A percentile compares a stretch with the other conserved stretches of the same genome.
Evolutionary conservation across 2,113 vertebrate genomes (phyloP).

Genomic region (Caloenas nicobarica): DNA sequence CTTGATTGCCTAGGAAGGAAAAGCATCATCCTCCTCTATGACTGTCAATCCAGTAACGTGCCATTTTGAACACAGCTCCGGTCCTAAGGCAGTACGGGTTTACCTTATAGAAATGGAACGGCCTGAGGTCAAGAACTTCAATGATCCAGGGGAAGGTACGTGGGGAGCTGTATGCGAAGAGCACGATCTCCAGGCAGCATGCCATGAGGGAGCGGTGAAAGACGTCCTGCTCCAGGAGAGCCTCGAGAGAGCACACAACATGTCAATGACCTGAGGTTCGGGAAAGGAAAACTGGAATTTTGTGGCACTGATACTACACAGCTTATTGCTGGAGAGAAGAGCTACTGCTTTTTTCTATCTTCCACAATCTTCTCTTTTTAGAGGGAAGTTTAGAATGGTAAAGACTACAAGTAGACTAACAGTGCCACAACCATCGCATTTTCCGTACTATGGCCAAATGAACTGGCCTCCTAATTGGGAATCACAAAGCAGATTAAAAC

Average conservation of each 20-base stretch:
- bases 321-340: background rate
- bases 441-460: background rate
- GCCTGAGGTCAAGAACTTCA: slow-evolving; percentile 81
- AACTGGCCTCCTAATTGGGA: background rate
- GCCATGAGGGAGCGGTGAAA: slow-evolving; percentile 93
- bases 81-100: background rate
- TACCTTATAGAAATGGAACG: slow-evolving; percentile 98
- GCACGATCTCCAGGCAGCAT: slow-evolving; percentile 93
- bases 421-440: background rate
- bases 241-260: slow-evolving; percentile 68
- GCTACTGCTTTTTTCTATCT: background rate
- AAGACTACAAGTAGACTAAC: background rate
- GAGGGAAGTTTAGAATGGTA: background rate
- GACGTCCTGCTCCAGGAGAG: slow-evolving; percentile 91
- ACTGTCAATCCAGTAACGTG: accelerated
- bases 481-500: background rate
- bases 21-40: background rate
- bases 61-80: background rate
- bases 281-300: background rate
- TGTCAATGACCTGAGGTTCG: accelerated
- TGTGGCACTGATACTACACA: background rate
- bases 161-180: slow-evolving; percentile 94
- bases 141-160: slow-evolving; percentile 97
- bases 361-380: background rate
- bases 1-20: background rate